Percentiles rank a stretch among this genome's conserved stretches.
Evolutionary conservation across 2,888 invertebrate genomes (phyloP).

Genomic region (Hydrotaea cyrtoneurina): DNA sequence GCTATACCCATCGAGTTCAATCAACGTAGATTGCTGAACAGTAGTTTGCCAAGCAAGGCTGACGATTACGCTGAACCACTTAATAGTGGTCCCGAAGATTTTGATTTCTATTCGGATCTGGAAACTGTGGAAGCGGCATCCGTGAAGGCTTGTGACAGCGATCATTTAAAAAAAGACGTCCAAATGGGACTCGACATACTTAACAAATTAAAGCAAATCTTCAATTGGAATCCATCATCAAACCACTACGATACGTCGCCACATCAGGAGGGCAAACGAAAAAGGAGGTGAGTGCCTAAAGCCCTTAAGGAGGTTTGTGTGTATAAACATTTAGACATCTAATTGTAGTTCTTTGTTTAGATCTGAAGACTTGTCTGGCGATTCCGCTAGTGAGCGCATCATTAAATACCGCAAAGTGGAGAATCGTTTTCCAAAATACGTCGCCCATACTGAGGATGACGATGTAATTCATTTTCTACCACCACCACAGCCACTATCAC

Average conservation of each 20-base stretch:
- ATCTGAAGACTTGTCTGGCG: conserved; percentile 64
- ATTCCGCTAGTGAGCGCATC: conserved; percentile 70
- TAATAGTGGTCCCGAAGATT: conserved; percentile 33
- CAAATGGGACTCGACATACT: conserved; percentile 78
- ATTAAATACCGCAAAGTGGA: conserved; percentile 76
- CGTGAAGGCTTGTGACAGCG: conserved; percentile 47
- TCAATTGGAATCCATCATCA: conserved; percentile 59
- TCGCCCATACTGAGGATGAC: conserved; percentile 73
- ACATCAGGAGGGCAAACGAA: conserved; percentile 67
- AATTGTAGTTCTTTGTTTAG: conserved; percentile 45
- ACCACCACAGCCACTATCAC: conserved; percentile 29
- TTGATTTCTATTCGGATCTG: conserved; percentile 54
- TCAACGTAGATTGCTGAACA: conserved; percentile 50
- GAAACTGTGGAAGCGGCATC: conserved; percentile 56
- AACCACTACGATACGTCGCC: conserved; percentile 61
- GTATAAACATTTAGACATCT: not conserved
- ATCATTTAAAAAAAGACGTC: conserved; percentile 63
- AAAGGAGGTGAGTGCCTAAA: conserved; percentile 70
- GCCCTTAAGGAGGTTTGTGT: not conserved
- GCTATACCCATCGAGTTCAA: conserved; percentile 61
- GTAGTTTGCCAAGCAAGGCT: conserved; percentile 43
- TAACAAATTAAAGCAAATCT: conserved; percentile 66
- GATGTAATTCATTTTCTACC: conserved; percentile 61
- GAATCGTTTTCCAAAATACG: conserved; percentile 74
- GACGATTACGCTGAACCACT: conserved; percentile 40